A percentile compares a stretch with the other conserved stretches of the same genome.
These are phyloP conservation scores for Rhinichthys klamathensis DNA, from an alignment of 2,113 vertebrate species.

Conservation along the genomic window DNA sequence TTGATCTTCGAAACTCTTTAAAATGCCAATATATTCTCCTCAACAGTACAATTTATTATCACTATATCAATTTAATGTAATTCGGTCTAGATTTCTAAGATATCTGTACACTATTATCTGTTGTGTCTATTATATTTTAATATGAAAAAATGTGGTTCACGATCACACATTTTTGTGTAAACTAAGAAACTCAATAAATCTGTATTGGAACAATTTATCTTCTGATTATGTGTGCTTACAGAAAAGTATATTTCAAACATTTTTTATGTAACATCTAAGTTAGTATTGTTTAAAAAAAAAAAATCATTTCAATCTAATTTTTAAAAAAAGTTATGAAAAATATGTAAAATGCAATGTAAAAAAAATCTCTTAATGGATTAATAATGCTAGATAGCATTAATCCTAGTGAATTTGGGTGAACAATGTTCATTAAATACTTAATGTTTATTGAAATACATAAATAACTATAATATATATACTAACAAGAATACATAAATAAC, in stretches of 20 bases:
- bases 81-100: not conserved
- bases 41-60: not conserved
- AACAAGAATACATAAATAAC: no score
- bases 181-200: not conserved
- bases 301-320: no score
- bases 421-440: not conserved
- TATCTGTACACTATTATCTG: not conserved
- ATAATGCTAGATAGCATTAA: not conserved
- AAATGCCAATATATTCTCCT: not conserved
- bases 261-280: not conserved
- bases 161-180: not conserved
- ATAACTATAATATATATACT: no score
- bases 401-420: not conserved
- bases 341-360: not conserved
- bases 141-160: not conserved
- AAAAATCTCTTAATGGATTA: not conserved
- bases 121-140: not conserved
- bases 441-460: no score
- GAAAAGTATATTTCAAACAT: not conserved
- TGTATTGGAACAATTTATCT: not conserved
- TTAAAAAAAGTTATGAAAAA: no score
- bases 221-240: not conserved
- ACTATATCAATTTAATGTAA: not conserved
- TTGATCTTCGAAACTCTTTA: constrained; percentile 8
- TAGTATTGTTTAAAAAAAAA: not conserved